Evolutionary conservation across 2,888 invertebrate species (phyloP).

Genomic region (Sthenelais limicola): DNA sequence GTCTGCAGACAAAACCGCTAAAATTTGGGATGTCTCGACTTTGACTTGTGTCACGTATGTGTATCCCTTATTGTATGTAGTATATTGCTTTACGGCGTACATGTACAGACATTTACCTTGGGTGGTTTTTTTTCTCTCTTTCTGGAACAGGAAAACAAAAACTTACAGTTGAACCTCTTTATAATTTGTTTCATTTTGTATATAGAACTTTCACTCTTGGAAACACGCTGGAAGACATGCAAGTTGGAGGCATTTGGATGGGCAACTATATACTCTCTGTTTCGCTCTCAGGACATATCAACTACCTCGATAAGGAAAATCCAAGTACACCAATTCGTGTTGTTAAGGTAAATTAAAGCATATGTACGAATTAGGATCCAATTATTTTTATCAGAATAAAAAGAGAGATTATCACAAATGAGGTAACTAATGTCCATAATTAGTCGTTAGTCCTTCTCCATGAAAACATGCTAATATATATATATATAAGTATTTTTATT

Average conservation of each 20-base stretch:
- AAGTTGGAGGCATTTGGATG: slow-evolving; percentile 97
- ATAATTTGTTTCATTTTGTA: slow-evolving; percentile 24
- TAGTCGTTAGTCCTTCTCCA: too few species aligned
- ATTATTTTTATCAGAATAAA: too few species aligned
- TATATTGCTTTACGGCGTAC: neutral
- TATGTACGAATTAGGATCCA: too few species aligned
- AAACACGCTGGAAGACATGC: slow-evolving; percentile 72
- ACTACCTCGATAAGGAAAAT: slow-evolving; percentile 90
- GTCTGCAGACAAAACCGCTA: slow-evolving; percentile 97
- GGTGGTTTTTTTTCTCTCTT: neutral
- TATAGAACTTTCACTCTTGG: slow-evolving; percentile 90
- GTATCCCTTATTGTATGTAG: neutral
- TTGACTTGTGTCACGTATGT: slow-evolving; percentile 77
- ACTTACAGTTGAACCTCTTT: neutral
- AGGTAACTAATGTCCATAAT: too few species aligned
- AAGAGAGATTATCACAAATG: too few species aligned
- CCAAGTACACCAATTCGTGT: slow-evolving; percentile 85
- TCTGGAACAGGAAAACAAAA: neutral
- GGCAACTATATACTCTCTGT: slow-evolving; percentile 89
- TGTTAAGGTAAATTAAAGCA: slow-evolving; percentile 78
- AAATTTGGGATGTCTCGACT: slow-evolving; percentile 93
- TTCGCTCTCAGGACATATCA: slow-evolving; percentile 95
- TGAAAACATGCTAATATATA: too few species aligned
- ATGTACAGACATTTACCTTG: neutral
- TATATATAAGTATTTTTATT: too few species aligned